Conservation (phyloP, 2,113 vertebrate genomes). For the Atrichornis clamosus region DNA sequence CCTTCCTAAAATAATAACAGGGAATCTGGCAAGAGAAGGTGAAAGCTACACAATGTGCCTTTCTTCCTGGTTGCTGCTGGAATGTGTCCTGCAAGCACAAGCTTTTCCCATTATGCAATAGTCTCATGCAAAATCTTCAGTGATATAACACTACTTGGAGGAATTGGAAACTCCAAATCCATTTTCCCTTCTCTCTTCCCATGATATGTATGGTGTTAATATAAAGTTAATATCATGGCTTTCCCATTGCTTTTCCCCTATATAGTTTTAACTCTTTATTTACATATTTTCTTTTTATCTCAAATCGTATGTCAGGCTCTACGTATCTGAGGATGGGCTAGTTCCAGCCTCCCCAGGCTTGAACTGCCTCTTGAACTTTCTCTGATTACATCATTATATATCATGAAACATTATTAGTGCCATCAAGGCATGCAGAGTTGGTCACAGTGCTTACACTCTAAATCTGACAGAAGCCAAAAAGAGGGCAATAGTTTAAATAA, state of each 20-base stretch:
- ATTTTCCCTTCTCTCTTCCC: neutral
- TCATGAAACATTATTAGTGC: constrained; percentile 56
- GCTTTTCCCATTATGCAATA: neutral
- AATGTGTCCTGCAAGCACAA: neutral
- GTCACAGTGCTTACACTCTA: constrained; percentile 28
- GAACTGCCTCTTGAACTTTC: constrained; percentile 58
- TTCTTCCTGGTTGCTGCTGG: constrained; percentile 12
- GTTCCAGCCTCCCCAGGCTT: constrained; percentile 14
- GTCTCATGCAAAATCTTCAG: neutral
- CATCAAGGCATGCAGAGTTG: constrained; percentile 22
- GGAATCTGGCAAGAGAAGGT: neutral
- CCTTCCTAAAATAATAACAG: constrained; percentile 30
- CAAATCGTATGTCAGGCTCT: neutral
- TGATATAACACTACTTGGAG: neutral
- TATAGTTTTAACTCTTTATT: constrained; percentile 30
- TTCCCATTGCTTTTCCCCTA: neutral
- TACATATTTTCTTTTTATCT: neutral
- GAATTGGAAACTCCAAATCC: neutral
- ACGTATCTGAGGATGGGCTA: neutral
- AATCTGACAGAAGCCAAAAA: constrained; percentile 44
- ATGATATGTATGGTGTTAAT: neutral
- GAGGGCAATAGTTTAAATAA: constrained; percentile 51
- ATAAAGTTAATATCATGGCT: neutral
- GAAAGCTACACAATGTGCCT: neutral
- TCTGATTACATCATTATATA: constrained; percentile 51